Evolutionary conservation across 2,113 vertebrate genomes (phyloP), one percentile per base, ranked within the genome.

Genomic region (Crotalus viridis): DNA sequence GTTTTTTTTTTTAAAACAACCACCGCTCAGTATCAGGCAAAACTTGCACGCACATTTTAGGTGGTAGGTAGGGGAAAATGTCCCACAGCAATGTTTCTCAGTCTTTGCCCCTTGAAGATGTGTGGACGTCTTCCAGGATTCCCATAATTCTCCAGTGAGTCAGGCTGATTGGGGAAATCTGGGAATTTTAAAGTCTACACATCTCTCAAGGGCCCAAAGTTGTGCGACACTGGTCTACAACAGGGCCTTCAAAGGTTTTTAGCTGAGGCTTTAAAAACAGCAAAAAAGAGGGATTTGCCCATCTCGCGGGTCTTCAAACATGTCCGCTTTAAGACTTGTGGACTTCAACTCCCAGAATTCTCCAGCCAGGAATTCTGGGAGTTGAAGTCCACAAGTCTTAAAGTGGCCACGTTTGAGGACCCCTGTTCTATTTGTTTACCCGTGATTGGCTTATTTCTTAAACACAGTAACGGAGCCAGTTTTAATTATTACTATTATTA

Each of bases 321-420:
- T 51, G 8, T 9, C 8, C 48, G 7, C 48, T 51, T 51, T 1
- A 51, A 51, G 48, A 51, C 48, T 51, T 51, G 48, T 51, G 46
- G 46, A 46, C 46, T 46, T 46, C 43, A 46, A 46, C 43, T 46
- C 43, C 43, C 43, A 46, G 43, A 46, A 46, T 46, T n/a, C n/a
- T n/a, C n/a, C n/a, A 39, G 43, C 43, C 43, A 46, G 48, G 48
- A 51, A 51, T 51, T 51, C 7, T 51, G 48, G 48, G 48, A 51
- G 48, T 51, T 51, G 48, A 51, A 51, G 48, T 51, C 48, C 48
- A 51, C 8, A 51, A 51, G 48, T 51, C 48, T 51, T 51, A 8
- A 51, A 51, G 1, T 0, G 0, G 7, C 7, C 48, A 51, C 0
- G 8, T 51, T 51, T 51, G 48, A 51, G 7, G 48, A 51, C 8